Conservation (phyloP, 2,888 invertebrate genomes). For the Lamellibrachia satsuma region DNA sequence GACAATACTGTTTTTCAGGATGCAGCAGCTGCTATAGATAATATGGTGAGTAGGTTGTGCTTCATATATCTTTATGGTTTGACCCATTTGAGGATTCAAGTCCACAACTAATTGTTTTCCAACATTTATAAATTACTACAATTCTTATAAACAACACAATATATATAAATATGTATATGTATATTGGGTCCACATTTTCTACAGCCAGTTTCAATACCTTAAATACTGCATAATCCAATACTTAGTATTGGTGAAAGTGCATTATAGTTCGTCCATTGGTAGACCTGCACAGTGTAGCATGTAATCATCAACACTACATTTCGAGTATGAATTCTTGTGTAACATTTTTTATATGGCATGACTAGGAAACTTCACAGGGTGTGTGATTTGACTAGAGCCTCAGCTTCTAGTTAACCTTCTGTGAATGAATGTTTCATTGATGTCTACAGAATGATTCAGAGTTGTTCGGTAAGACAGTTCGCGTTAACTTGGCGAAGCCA, state of each 20-base stretch:
- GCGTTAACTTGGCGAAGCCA: conserved; percentile 96
- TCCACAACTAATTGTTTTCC: neutral
- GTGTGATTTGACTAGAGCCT: neutral
- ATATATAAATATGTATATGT: too few relatives aligned
- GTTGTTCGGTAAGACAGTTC: conserved; percentile 92
- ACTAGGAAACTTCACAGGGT: too few relatives aligned
- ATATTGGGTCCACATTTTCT: too few relatives aligned
- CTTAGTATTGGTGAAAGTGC: neutral
- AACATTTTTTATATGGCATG: too few relatives aligned
- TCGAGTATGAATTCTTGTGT: too few relatives aligned
- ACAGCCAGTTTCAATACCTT: too few relatives aligned
- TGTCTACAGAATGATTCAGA: conserved; percentile 91
- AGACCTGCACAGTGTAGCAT: too few relatives aligned
- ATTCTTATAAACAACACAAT: neutral
- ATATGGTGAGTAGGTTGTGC: conserved; percentile 79
- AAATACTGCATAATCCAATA: neutral
- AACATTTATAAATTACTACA: too few relatives aligned
- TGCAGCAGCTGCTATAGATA: conserved; percentile 98
- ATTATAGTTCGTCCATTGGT: neutral
- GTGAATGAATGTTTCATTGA: conserved; percentile 34
- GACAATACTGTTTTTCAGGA: conserved; percentile 69
- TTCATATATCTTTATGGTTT: conserved; percentile 11
- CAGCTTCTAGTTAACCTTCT: neutral
- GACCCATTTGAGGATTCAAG: neutral
- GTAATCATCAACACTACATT: too few relatives aligned